Conservation (phyloP, 2,888 invertebrate species). For the Phanerotoma sp. region DNA sequence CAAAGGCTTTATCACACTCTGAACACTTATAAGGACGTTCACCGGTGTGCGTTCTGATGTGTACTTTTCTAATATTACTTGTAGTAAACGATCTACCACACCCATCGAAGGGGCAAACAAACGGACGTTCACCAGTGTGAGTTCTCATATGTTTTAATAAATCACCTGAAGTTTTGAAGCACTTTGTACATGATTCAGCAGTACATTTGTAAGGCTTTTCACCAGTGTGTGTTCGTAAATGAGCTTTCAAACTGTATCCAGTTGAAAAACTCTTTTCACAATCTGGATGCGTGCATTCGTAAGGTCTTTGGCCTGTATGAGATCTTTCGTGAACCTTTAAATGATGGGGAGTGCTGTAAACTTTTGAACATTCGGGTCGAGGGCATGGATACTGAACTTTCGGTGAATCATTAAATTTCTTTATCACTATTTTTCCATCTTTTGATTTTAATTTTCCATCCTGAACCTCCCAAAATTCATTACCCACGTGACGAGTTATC, state of each 20-base stretch:
- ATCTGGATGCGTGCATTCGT: slow-evolving; percentile 57
- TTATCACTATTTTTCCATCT: slow-evolving; percentile 42
- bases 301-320: slow-evolving; percentile 60
- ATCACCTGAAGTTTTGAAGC: slow-evolving; percentile 66
- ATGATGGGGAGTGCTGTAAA: slow-evolving; percentile 60
- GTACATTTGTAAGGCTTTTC: slow-evolving; percentile 64
- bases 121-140: slow-evolving; percentile 60
- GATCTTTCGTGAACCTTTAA: slow-evolving; percentile 61
- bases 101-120: slow-evolving; percentile 57
- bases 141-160: slow-evolving; percentile 64
- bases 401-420: slow-evolving; percentile 44
- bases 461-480: slow-evolving; percentile 47
- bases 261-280: slow-evolving; percentile 61
- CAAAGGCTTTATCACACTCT: slow-evolving; percentile 66
- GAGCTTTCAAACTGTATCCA: slow-evolving; percentile 63
- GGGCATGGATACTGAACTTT: slow-evolving; percentile 54
- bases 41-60: slow-evolving; percentile 69
- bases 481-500: slow-evolving; percentile 44
- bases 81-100: slow-evolving; percentile 70
- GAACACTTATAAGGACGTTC: slow-evolving; percentile 67
- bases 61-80: slow-evolving; percentile 69
- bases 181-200: slow-evolving; percentile 60
- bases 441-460: slow-evolving; percentile 42
- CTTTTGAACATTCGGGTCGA: slow-evolving; percentile 59
- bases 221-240: slow-evolving; percentile 63